A percentile compares a stretch with the other conserved stretches of the same genome.
phyloP scores from a whole-genome alignment of 1,140 invertebrate species.

The Drosophila malerkotliana region DNA sequence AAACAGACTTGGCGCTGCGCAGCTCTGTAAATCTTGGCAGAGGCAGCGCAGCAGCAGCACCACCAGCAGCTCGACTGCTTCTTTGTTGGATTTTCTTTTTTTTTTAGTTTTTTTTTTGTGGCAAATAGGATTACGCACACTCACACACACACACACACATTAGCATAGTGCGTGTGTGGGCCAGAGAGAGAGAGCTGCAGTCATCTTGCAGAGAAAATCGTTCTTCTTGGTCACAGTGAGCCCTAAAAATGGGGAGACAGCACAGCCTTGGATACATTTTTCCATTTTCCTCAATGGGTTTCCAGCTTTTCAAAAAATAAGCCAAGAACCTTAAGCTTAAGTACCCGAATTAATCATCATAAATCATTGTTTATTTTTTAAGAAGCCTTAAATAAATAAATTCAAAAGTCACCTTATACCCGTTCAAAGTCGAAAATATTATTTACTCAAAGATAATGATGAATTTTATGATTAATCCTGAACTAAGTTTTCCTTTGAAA shows the following conservation, averaged over 20 bases:
- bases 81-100: conserved; percentile 74
- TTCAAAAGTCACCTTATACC: not conserved
- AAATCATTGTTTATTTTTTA: not conserved
- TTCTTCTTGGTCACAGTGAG: conserved; percentile 9
- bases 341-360: no score
- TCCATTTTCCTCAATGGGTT: not conserved
- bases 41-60: conserved; percentile 52
- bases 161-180: conserved; percentile 28
- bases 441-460: not conserved
- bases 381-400: not conserved
- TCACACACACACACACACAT: conserved; percentile 14
- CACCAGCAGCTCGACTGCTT: conserved; percentile 44
- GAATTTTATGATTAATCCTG: no score
- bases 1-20: conserved; percentile 16
- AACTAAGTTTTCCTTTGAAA: no score
- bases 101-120: conserved; percentile 62
- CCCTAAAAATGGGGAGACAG: not conserved
- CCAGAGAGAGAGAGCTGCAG: conserved; percentile 23
- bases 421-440: not conserved
- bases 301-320: not conserved
- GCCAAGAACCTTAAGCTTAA: not conserved
- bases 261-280: not conserved
- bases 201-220: conserved; percentile 28
- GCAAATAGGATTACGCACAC: conserved; percentile 72
- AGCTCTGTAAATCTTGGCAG: conserved; percentile 27